Conservation (phyloP, 2,113 vertebrate genomes). For the Dromaius novaehollandiae region DNA sequence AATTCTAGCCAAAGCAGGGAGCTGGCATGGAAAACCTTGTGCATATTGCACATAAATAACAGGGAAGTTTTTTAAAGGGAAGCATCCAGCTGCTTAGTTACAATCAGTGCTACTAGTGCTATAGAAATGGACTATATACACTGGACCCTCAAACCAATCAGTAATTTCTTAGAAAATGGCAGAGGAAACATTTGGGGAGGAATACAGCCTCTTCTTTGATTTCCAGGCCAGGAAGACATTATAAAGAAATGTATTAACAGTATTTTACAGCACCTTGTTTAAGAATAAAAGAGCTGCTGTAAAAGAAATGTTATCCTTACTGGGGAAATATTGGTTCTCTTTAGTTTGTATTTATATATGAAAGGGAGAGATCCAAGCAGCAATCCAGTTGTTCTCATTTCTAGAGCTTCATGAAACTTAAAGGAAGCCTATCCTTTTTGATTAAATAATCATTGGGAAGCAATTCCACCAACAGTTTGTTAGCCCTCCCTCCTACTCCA, state of each 20-base stretch:
- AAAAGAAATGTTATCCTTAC: neutral
- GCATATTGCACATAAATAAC: neutral
- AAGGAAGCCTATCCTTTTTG: neutral
- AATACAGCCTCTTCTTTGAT: neutral
- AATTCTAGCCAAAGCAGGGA: neutral
- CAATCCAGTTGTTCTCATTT: neutral
- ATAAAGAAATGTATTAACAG: neutral
- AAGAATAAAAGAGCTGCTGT: neutral
- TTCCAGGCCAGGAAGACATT: neutral
- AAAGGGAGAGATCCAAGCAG: neutral
- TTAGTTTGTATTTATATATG: no score
- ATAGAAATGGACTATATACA: neutral
- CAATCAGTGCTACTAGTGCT: neutral
- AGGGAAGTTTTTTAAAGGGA: neutral
- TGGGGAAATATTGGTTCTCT: neutral
- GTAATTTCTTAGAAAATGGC: conserved; percentile 15
- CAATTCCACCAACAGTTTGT: neutral
- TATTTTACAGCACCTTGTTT: neutral
- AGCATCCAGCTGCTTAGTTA: neutral
- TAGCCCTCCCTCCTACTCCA: neutral
- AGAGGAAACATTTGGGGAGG: neutral
- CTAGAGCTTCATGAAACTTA: neutral
- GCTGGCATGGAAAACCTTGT: neutral
- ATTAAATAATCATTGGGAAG: neutral
- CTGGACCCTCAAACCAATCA: neutral